Conservation (phyloP, 2,797 vertebrate genomes). For the Platyrinchus mystaceus region DNA sequence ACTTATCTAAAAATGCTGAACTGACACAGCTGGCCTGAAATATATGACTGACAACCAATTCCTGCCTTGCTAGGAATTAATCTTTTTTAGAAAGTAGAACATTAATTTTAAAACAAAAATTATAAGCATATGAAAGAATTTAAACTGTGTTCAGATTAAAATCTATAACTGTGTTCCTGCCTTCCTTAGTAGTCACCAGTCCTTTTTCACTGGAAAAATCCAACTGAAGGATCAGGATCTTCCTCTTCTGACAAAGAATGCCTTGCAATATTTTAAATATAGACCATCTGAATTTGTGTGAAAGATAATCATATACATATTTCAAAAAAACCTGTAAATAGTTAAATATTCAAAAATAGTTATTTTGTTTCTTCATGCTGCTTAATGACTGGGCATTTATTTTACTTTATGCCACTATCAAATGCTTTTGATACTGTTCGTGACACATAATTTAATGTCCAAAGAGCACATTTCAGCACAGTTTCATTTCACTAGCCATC, state of each 20-base stretch:
- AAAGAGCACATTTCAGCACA: background rate
- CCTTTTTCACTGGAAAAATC: background rate
- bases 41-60: background rate
- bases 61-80: conserved; percentile 3
- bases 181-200: background rate
- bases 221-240: background rate
- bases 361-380: background rate
- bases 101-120: conserved; percentile 3
- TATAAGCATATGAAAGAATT: background rate
- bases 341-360: background rate
- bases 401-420: background rate
- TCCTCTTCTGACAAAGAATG: background rate
- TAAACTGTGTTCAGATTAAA: background rate
- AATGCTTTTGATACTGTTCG: background rate
- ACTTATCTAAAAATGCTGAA: background rate
- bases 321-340: background rate
- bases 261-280: background rate
- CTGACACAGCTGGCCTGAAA: background rate
- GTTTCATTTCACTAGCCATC: background rate
- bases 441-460: background rate
- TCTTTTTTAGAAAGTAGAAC: conserved; percentile 2
- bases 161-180: background rate
- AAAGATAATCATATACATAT: background rate
- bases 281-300: background rate
- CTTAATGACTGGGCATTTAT: background rate